Base-by-base conservation (phyloP, 64 coral and sea anemone genomes). In the Stichodactyla helianthus region DNA sequence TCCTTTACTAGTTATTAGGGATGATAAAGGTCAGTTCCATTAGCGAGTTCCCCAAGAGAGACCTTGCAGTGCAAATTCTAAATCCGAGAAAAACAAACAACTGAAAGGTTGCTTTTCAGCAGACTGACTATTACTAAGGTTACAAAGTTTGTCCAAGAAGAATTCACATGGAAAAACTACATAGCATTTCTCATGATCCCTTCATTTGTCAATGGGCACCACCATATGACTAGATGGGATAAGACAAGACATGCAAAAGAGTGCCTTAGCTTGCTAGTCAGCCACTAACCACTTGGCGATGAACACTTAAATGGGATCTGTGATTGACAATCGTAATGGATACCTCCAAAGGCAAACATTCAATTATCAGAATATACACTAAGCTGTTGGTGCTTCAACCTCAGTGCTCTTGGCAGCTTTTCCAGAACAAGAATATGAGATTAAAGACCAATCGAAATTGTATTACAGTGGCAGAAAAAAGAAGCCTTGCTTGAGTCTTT, bases 241-340 rank as follows among this genome's bases (percentile, higher is more conserved):
- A 84, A 57, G 71, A 70, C 68, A 20, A 77, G 64, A 82, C 25
- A 85, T 59, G 77, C 71, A 81, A 53, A 57, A 64, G 59, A 53
- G 71, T 60, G 28, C 60, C 78, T 84, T 74, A 71, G 84, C 87
- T 51, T 79, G 85, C 80, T 70, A 91, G 87, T 23, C 68, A 74
- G 68, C 68, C 68, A 74, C 84, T 83, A 83, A 84, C 77, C 68
- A 68, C 91, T 94, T 94, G 83, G 65, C 53, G 79, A 70, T 85
- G 88, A 81, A 86, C 94, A 92, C 87, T 92, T 95, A 92, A 95
- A 92, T 92, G 94, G 82, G 54, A 86, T 95, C 80, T 79, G 55
- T 93, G 91, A 97, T 93, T 97, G 94, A 97, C 94, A 89, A 90
- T 83, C 60, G 94, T 93, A 88, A 97, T 97, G 87, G 91, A 93